Conservation (phyloP, 2,113 vertebrate genomes). For the Nycticebus coucang region DNA sequence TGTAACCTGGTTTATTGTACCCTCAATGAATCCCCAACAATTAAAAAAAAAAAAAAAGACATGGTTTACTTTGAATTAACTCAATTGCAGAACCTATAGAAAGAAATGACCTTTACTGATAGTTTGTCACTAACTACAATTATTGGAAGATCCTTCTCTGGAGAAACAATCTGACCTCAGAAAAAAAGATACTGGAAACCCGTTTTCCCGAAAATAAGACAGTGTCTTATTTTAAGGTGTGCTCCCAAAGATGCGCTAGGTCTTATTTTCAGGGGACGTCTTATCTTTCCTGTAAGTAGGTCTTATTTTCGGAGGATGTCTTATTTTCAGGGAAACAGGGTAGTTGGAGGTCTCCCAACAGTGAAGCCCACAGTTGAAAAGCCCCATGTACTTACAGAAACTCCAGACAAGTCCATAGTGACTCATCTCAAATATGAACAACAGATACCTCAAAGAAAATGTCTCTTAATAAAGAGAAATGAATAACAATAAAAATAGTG, state of each 20-base stretch:
- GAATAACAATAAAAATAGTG: neutral
- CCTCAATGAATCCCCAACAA: no score
- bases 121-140: neutral
- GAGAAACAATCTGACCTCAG: neutral
- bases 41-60: neutral
- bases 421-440: neutral
- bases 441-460: neutral
- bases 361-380: neutral
- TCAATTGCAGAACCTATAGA: neutral
- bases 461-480: neutral
- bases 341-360: neutral
- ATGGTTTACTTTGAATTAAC: constrained; percentile 24
- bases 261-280: no score
- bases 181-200: neutral
- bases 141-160: neutral
- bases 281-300: no score
- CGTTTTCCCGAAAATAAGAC: no score
- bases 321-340: no score
- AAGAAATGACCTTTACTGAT: neutral
- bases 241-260: no score
- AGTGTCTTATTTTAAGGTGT: no score
- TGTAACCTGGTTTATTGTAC: no score
- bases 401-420: neutral
- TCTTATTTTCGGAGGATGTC: no score
- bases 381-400: neutral